Percentiles rank a stretch among this genome's conserved stretches.
Evolutionary conservation across 2,113 vertebrate genomes (phyloP).

Genomic region (Drymodes brunneopygia): DNA sequence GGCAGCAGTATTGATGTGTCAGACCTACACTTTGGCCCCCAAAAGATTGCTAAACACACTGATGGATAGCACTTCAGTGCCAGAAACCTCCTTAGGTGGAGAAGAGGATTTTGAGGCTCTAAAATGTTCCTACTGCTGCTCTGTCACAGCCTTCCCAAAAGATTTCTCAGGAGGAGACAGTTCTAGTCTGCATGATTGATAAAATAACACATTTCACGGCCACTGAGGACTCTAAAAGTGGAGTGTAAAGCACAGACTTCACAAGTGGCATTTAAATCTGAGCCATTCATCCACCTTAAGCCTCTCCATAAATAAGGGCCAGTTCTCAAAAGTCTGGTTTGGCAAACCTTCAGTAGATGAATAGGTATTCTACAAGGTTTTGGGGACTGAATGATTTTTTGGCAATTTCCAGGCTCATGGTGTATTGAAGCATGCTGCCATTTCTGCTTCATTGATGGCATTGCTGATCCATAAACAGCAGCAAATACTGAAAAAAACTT

Average conservation of each 20-base stretch:
- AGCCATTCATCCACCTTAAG: not conserved
- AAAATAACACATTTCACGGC: not conserved
- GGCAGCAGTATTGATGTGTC: not conserved
- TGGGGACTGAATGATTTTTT: not conserved
- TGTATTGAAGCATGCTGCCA: not conserved
- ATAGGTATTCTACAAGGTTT: not conserved
- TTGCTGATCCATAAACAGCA: not conserved
- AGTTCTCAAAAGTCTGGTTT: not conserved
- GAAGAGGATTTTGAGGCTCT: not conserved
- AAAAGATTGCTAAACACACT: not conserved
- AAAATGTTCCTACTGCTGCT: not conserved
- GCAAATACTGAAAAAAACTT: not conserved
- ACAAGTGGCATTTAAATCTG: not conserved
- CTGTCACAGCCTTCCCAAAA: not conserved
- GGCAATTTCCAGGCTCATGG: not conserved
- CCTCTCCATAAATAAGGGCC: not conserved
- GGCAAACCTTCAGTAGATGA: not conserved
- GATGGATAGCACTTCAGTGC: not conserved
- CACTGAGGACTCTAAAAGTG: not conserved
- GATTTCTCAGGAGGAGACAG: not conserved
- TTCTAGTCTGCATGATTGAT: not conserved
- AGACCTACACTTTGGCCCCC: fast-evolving
- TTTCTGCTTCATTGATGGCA: not conserved
- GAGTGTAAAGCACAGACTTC: not conserved
- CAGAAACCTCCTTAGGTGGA: not conserved